Conservation (phyloP, 2,888 invertebrate genomes). For the Beris morrisii region DNA sequence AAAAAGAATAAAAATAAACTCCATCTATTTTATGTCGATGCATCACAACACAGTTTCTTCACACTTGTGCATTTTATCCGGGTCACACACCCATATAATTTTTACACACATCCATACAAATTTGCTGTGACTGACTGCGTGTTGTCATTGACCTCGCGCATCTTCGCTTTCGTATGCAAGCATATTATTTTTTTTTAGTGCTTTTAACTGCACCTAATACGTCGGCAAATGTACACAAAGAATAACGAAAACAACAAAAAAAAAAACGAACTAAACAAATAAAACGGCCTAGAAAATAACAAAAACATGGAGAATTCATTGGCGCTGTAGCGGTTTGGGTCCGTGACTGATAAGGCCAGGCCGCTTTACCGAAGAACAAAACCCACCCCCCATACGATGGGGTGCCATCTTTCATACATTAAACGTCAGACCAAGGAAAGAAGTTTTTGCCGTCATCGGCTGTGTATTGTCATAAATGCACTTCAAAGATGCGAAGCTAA, state of each 20-base stretch:
- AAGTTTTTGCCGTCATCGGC: too few relatives aligned
- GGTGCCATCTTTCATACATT: too few relatives aligned
- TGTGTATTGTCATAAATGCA: too few relatives aligned
- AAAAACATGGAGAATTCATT: too few relatives aligned
- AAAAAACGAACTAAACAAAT: too few relatives aligned
- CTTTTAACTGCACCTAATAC: background rate
- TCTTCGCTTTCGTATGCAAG: background rate
- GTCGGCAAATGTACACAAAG: background rate
- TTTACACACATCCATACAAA: background rate
- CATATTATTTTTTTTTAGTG: background rate
- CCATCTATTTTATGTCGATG: background rate
- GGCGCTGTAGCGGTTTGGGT: background rate
- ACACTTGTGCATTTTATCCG: too few relatives aligned
- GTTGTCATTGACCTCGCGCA: constrained; percentile 27
- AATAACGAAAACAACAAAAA: too few relatives aligned
- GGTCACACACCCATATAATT: background rate
- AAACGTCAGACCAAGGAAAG: too few relatives aligned
- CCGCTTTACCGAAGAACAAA: too few relatives aligned
- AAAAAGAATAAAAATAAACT: background rate
- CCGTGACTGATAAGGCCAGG: constrained; percentile 11
- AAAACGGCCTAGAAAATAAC: background rate
- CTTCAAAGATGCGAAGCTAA: too few relatives aligned
- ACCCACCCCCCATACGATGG: too few relatives aligned
- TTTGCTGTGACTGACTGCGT: background rate
- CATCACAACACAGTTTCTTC: constrained; percentile 1